Evolutionary conservation across 2,888 invertebrate species (phyloP).

Genomic region (Ophion ellenae): DNA sequence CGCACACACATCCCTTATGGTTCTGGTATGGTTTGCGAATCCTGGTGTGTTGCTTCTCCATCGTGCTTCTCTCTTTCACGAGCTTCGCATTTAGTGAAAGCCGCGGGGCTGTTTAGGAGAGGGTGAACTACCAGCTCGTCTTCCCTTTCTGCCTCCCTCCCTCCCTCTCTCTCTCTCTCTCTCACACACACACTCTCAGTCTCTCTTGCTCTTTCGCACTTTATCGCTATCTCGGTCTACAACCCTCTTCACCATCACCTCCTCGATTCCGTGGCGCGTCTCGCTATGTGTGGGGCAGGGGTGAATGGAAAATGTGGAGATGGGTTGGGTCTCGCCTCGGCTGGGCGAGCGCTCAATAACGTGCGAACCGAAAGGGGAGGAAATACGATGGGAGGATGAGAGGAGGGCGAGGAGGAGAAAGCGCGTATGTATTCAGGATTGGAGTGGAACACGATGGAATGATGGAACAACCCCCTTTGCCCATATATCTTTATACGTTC

Average conservation of each 20-base stretch:
- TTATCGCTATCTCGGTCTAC: constrained; percentile 68
- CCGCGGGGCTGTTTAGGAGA: constrained; percentile 65
- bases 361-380: constrained; percentile 86
- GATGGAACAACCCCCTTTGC: constrained; percentile 73
- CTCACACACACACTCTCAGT: constrained; percentile 54
- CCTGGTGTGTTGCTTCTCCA: constrained; percentile 26
- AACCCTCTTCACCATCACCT: constrained; percentile 67
- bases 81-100: constrained; percentile 76
- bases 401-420: constrained; percentile 66
- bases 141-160: background rate
- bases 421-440: constrained; percentile 76
- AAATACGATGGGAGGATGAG: constrained; percentile 72
- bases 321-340: constrained; percentile 86
- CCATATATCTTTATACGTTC: constrained; percentile 45
- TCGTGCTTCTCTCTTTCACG: constrained; percentile 60
- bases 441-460: constrained; percentile 76
- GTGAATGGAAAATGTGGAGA: constrained; percentile 81
- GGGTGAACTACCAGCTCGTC: constrained; percentile 66
- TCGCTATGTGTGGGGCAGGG: constrained; percentile 70
- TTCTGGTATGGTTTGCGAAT: constrained; percentile 38
- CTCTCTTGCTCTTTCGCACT: constrained; percentile 56
- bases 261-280: constrained; percentile 61
- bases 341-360: constrained; percentile 87
- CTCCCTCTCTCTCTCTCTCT: constrained; percentile 58
- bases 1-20: constrained; percentile 36